A percentile compares a stretch with the other conserved stretches of the same genome.
phyloP scores from a whole-genome alignment of 2,113 vertebrate species.

The Neolamprologus toae region DNA sequence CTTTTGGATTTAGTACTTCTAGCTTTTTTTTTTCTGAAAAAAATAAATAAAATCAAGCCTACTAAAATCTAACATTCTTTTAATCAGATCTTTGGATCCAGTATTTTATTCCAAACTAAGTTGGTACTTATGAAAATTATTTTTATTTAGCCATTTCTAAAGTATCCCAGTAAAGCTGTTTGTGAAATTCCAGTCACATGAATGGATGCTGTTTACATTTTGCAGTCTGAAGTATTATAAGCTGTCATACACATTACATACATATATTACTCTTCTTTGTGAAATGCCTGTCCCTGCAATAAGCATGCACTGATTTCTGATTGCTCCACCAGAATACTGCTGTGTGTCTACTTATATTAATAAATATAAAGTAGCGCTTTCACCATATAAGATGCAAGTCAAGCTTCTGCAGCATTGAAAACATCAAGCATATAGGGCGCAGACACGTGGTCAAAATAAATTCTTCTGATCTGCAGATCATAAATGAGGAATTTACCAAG shows the following conservation, averaged over 20 bases:
- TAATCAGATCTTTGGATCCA: not conserved
- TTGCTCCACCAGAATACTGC: not conserved
- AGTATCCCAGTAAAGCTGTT: not conserved
- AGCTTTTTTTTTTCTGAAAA: not conserved
- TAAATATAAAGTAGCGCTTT: not conserved
- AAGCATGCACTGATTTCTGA: not conserved
- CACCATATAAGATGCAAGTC: not conserved
- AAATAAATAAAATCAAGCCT: not conserved
- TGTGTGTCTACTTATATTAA: not conserved
- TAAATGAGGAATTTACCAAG: slow-evolving; percentile 39
- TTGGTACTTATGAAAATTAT: not conserved
- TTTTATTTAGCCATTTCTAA: not conserved
- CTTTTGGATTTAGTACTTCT: not conserved
- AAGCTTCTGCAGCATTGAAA: not conserved
- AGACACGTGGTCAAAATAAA: not conserved
- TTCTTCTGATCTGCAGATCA: slow-evolving; percentile 10
- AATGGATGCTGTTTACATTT: not conserved
- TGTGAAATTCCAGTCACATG: not conserved
- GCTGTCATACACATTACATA: not conserved
- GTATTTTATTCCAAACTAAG: not conserved
- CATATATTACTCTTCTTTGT: not conserved
- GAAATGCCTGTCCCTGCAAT: not conserved
- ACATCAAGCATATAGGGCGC: not conserved
- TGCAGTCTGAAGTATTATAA: not conserved
- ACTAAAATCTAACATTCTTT: not conserved